Evolutionary conservation across 2,797 vertebrate species (phyloP).

Genomic region (Lepidocolaptes lacrymiger): DNA sequence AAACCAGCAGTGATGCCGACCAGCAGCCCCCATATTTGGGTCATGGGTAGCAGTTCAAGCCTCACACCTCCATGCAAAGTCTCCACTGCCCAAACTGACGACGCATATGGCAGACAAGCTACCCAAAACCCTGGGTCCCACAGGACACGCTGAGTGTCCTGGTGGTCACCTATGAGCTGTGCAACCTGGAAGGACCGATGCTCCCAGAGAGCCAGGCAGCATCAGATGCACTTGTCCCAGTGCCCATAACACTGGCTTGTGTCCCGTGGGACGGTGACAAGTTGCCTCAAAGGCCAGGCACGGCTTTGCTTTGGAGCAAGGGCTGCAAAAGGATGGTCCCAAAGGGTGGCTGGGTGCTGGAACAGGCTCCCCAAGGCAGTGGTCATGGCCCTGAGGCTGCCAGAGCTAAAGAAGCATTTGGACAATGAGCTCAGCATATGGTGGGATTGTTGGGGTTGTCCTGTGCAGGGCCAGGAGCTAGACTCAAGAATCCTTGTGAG

Average conservation of each 20-base stretch:
- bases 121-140: neutral
- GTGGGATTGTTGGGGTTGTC: neutral
- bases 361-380: neutral
- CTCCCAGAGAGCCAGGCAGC: neutral
- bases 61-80: neutral
- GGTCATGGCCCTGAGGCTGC: fast-evolving
- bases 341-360: neutral
- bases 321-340: neutral
- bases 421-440: neutral
- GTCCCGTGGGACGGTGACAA: neutral
- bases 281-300: neutral
- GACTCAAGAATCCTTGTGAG: neutral
- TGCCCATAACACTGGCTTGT: neutral
- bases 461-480: neutral
- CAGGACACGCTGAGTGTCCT: neutral
- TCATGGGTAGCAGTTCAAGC: neutral
- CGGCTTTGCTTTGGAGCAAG: neutral
- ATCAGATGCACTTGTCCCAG: neutral
- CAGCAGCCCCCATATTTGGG: neutral
- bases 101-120: fast-evolving
- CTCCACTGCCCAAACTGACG: neutral
- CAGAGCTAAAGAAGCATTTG: neutral
- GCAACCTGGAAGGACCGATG: fast-evolving
- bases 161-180: neutral
- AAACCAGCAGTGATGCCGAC: neutral